Evolutionary conservation across 2,797 vertebrate genomes (phyloP).

Genomic region (Percopsis omiscomaycus): DNA sequence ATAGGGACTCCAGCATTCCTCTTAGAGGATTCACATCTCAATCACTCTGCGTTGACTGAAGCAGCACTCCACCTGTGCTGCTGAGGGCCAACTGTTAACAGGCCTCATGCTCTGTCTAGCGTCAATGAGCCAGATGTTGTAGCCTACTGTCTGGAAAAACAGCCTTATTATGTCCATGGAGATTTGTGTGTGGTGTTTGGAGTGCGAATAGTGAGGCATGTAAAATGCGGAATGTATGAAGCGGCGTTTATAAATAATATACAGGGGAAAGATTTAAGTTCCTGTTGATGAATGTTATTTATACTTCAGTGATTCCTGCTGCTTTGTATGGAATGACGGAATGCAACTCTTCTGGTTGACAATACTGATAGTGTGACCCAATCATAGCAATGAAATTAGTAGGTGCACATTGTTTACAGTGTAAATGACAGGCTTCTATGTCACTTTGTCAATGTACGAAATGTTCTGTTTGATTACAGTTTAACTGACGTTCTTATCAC

Average conservation of each 20-base stretch:
- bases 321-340: conserved; percentile 3
- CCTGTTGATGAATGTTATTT: not conserved
- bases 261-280: not conserved
- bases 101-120: conserved; percentile 12
- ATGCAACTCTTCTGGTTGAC: conserved; percentile 24
- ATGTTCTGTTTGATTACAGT: no score
- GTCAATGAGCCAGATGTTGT: conserved; percentile 11
- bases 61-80: not conserved
- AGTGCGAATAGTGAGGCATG: not conserved
- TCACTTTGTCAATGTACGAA: no score
- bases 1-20: no score
- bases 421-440: no score
- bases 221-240: not conserved
- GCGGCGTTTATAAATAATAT: not conserved
- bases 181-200: not conserved
- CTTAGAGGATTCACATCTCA: no score
- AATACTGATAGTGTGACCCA: not conserved
- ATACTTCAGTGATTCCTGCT: not conserved
- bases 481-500: no score
- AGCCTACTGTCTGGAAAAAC: not conserved
- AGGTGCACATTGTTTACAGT: no score
- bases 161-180: not conserved
- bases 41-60: not conserved
- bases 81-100: conserved; percentile 16
- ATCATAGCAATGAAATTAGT: not conserved